Conservation (phyloP, 2,888 invertebrate genomes). For the Herminia tarsipennalis region DNA sequence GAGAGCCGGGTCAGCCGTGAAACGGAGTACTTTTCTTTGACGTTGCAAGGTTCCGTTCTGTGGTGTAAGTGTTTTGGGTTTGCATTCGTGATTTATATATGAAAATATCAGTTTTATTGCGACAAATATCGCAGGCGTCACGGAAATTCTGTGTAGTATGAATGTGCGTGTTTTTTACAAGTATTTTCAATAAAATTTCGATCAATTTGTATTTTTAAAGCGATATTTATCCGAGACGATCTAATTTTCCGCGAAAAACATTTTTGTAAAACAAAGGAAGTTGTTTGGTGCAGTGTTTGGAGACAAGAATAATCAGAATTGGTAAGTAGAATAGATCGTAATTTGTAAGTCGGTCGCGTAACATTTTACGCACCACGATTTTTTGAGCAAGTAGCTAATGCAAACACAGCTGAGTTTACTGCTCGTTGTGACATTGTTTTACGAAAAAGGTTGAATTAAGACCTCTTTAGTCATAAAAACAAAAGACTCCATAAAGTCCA, state of each 20-base stretch:
- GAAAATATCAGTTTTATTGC: slow-evolving; percentile 29
- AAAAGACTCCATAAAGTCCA: background rate
- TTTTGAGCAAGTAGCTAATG: slow-evolving; percentile 16
- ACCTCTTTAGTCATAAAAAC: background rate
- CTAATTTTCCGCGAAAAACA: slow-evolving; percentile 44
- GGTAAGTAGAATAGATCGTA: slow-evolving; percentile 31
- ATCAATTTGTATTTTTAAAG: slow-evolving; percentile 30
- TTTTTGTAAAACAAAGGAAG: slow-evolving; percentile 29
- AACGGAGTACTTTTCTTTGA: slow-evolving; percentile 65
- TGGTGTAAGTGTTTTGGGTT: slow-evolving; percentile 57
- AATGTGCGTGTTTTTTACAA: slow-evolving; percentile 23
- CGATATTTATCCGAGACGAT: slow-evolving; percentile 25
- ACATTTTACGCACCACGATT: slow-evolving; percentile 34
- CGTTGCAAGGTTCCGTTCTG: slow-evolving; percentile 66
- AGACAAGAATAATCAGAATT: slow-evolving; percentile 17
- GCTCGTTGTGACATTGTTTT: slow-evolving; percentile 15
- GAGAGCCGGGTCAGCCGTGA: slow-evolving; percentile 65
- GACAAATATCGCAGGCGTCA: slow-evolving; percentile 6
- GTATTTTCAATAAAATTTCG: slow-evolving; percentile 19
- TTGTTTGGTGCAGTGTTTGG: slow-evolving; percentile 16
- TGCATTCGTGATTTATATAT: slow-evolving; percentile 52
- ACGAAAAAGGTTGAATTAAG: slow-evolving; percentile 5
- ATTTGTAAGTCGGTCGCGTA: slow-evolving; percentile 31
- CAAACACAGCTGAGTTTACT: slow-evolving; percentile 33
- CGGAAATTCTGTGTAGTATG: slow-evolving; percentile 21